Evolutionary conservation across 2,888 invertebrate genomes (phyloP), one percentile per base, ranked within the genome.

Genomic region (Sussaba pulchella): DNA sequence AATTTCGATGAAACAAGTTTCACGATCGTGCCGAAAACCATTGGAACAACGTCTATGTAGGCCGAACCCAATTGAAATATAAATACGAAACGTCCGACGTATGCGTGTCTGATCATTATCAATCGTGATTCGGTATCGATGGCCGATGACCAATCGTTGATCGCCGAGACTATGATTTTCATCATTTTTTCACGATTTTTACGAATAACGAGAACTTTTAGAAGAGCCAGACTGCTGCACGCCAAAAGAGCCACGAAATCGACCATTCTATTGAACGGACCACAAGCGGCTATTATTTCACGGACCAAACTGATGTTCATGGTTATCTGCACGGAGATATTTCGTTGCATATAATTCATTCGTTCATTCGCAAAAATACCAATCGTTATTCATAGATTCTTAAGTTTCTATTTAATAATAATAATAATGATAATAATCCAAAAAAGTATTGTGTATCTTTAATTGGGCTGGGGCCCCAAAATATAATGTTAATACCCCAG

Each of bases 21-120:
- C 6, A 47, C 26, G 10, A 66, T 10, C 17, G 14, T 26, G n/a
- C 17, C 31, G 12, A 66, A 1, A 36, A 14, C 24, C 64, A 64
- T 64, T 0, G 64, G 43, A 1, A 64, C 14, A 9, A 14, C 45
- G 19, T 47, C 64, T 1, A 64, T 10, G 17, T 26, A 64, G 2
- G 66, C 66, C 8, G 47, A 66, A 17, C 31, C 19, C 36, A 66
- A 12, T 10, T 50, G 47, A 50, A 36, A 50, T 50, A 50, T 50
- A 17, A 50, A 66, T 0, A 66, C 50, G 31, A 66, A 36, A 36
- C 66, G 47, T 47, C 66, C 66, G 9, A 19, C 1, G 4, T 36
- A 17, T 10, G 66, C 66, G 36, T 66, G 36, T 14, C 14, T 66
- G 2, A 14, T 66, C 66, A 66, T 66, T 2, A 50, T 50, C 31